Evolutionary conservation across 2,888 invertebrate genomes (phyloP), one percentile per base, ranked within the genome.

Genomic region (Drosophila paucipuncta): DNA sequence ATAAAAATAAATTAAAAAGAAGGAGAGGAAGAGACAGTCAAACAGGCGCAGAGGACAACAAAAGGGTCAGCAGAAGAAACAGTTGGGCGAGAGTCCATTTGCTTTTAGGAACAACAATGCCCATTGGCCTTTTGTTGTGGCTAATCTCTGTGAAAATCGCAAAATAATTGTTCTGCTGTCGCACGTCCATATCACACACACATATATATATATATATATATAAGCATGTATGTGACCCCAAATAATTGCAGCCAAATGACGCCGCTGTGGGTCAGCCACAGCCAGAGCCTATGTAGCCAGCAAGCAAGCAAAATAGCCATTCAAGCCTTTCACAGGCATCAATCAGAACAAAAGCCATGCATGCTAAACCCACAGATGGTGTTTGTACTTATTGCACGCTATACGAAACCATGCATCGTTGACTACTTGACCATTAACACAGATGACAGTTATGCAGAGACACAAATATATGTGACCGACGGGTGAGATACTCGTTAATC

Each of bases 201-300:
- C 13, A 35, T 53, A 54, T 47, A 57, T 61, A 22, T 33, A 3
- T 11, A n/a, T 53, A 16, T 66, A 39, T 58, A 35, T 52, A 61
- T n/a, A 25, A 0, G 58, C 11, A 43, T 65, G 31, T 43, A 52
- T 68, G 71, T 58, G 63, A 67, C 43, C 62, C 68, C 75, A 81
- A 77, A 89, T 91, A 88, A 89, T 91, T 91, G 90, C 90, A 77
- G 69, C 88, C 88, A 89, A 91, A 89, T 88, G 88, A 89, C 85
- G 89, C 89, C 67, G 62, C 47, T 68, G 25, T 68, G 69, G 79
- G 66, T 71, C 77, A 61, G 55, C 22, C 22, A 43, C 41, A 43
- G 11, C 22, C 43, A 43, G 11, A 43, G 43, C 28, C 47, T 28
- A 28, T 47, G 25, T 25, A 47, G 47, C 25, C 16, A 25, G 9